These are phyloP conservation scores for Tetragonisca angustula DNA, from an alignment of 2,888 invertebrate species.

Conservation along the genomic window DNA sequence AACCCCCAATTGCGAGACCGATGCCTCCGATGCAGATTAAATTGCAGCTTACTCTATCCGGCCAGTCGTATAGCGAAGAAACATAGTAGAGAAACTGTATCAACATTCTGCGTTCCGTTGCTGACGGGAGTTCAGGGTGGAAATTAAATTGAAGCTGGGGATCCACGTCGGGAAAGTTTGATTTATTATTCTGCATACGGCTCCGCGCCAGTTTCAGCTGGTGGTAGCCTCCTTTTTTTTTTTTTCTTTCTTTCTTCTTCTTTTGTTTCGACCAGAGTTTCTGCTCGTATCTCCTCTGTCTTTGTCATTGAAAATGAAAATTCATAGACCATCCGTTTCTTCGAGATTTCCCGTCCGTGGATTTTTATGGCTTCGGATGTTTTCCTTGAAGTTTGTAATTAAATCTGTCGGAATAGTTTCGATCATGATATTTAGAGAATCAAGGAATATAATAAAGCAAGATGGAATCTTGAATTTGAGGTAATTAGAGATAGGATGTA, in stretches of 20 bases:
- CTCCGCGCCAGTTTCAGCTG: not conserved
- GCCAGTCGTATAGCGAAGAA: not conserved
- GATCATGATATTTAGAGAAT: no score
- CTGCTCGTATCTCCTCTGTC: not conserved
- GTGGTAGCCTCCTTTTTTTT: not conserved
- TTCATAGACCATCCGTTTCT: not conserved
- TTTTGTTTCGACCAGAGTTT: no score
- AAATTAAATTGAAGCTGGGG: slow-evolving; percentile 39
- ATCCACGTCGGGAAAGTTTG: slow-evolving; percentile 29
- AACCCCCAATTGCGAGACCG: no score
- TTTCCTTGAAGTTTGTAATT: no score
- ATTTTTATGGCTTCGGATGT: no score
- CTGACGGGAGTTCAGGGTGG: not conserved
- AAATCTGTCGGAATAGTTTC: no score
- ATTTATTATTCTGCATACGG: slow-evolving; percentile 23
- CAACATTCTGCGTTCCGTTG: slow-evolving; percentile 43
- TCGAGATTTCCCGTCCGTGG: not conserved
- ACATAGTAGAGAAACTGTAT: slow-evolving; percentile 37
- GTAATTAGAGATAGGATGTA: no score
- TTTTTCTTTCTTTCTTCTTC: not conserved
- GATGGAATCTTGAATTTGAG: no score
- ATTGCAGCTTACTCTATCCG: slow-evolving; percentile 45
- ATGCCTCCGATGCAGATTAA: slow-evolving; percentile 6
- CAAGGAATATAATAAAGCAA: no score
- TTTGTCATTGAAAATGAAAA: not conserved